Evolutionary conservation across 1,140 invertebrate genomes (phyloP), one percentile per base, ranked within the genome.

Genomic region (Heliothis subflexa): DNA sequence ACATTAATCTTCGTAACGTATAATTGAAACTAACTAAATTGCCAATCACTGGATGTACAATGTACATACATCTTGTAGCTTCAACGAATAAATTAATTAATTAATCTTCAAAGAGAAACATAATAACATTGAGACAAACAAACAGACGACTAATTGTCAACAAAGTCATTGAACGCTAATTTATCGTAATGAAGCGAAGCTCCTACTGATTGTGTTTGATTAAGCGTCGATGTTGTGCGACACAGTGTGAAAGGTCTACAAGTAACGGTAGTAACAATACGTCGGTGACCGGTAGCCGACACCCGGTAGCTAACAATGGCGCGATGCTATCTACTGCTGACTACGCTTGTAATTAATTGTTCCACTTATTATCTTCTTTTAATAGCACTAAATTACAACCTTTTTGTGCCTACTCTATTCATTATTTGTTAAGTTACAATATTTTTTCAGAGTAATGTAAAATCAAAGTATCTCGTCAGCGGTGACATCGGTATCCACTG

Each of bases 161-260:
- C 33, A 12, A 61, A 45, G 61, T 66, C 40, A 66, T 66, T 66
- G 62, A 66, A 66, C 62, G 62, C 10, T 13, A 66, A 66, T 66
- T 70, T 16, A 49, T 28, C 21, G 28, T 45, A 70, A 52, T 5
- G 25, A 70, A 25, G 47, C 45, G 28, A n/a, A 50, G 66, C 45
- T 66, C 62, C 62, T 50, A 28, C 7, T 21, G 11, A 50, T 70
- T 70, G 33, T 68, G 12, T 2, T 13, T 68, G 47, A 68, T 68
- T 13, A 68, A 47, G 10, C 64, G 12, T 49, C 62, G 64, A 14
- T 14, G 47, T 9, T 14, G 25, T n/a, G 57, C 16, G 59, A 40
- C 62, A 50, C 62, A 50, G 57, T 75, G 57, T 62, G 73, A 75
- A 75, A 75, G 73, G 73, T 75, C 57, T 62, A 2, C 7, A 61